Base-by-base conservation (phyloP, 2,888 invertebrate species). In the Melangyna quadrimaculata region DNA sequence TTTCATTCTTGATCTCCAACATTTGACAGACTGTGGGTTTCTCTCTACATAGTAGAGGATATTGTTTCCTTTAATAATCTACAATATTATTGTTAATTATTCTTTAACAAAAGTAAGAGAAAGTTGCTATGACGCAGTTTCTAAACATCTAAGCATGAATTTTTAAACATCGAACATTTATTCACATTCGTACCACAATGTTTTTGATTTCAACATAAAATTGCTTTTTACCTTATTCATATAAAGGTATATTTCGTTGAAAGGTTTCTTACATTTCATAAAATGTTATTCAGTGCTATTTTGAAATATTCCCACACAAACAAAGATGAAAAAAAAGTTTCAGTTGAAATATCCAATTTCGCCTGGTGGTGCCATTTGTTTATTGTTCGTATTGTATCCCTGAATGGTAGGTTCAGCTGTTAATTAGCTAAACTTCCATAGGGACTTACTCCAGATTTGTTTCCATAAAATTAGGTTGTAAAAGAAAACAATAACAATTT, bases 371-470 rank as follows among this genome's bases (percentile, higher is more conserved):
- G 78, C 74, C 48, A 70, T 78, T 78, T 74, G 57, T 65, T 4
- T 27, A 74, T 27, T 51, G 24, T 51, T 51, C 27, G 51, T 27
- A n/a, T 37, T 53, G 43, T 63, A 63, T 63, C 37, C n/a, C 0
- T 9, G 37, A 40, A 40, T 63, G n/a, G 14, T 27, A 63, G 37
- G 61, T 43, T 63, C 40, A 63, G 63, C 35, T 70, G 65, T 83
- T 84, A 79, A 84, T 79, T 84, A 84, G 79, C 67, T 65, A 35
- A 79, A 43, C 70, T 67, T 74, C 37, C 59, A 57, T 65, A 59
- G 51, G 65, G 70, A 59, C 65, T 75, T 59, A 45, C 65, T 75
- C 67, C 59, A 71, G 53, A 79, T 79, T 71, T 61, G 45, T 43
- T 78, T 37, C 63, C 73, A 73, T 83, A 70, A 78, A 82, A 82